Evolutionary conservation across 2,888 invertebrate genomes (phyloP).

Genomic region (Diploptera punctata): DNA sequence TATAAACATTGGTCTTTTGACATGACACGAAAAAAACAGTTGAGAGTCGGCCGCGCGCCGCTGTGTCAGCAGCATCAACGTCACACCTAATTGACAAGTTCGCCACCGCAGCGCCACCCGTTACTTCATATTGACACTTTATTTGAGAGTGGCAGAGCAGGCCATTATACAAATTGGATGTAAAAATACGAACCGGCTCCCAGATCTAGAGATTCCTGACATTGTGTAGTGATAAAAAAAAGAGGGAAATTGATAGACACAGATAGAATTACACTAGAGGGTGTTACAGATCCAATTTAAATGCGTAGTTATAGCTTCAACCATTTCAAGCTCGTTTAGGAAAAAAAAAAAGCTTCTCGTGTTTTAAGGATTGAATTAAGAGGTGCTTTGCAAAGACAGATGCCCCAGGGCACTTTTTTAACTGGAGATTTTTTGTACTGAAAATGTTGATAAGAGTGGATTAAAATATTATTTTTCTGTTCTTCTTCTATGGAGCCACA

Average conservation of each 20-base stretch:
- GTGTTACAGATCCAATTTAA: constrained; percentile 1
- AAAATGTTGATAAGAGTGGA: no score
- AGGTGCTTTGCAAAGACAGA: no score
- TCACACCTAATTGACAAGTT: constrained; percentile 35
- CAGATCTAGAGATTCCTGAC: background rate
- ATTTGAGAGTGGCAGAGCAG: constrained; percentile 27
- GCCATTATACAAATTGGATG: constrained; percentile 25
- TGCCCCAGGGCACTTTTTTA: no score
- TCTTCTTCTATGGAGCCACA: no score
- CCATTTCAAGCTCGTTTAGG: no score
- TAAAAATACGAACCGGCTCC: constrained; percentile 17
- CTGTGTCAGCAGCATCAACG: constrained; percentile 20
- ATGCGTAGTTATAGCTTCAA: background rate
- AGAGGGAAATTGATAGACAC: constrained; percentile 18
- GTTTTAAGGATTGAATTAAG: no score
- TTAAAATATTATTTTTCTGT: no score
- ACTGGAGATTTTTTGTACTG: no score
- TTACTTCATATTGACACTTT: constrained; percentile 31
- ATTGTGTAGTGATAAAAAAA: constrained; percentile 14
- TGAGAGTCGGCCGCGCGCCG: constrained; percentile 2
- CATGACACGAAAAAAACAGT: constrained; percentile 5
- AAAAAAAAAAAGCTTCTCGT: no score
- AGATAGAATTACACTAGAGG: background rate
- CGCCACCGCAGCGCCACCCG: constrained; percentile 32
- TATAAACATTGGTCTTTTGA: constrained; percentile 20